These are phyloP conservation scores for Gracilinanus agilis DNA, from an alignment of 2,113 vertebrate species.

Conservation along the genomic window DNA sequence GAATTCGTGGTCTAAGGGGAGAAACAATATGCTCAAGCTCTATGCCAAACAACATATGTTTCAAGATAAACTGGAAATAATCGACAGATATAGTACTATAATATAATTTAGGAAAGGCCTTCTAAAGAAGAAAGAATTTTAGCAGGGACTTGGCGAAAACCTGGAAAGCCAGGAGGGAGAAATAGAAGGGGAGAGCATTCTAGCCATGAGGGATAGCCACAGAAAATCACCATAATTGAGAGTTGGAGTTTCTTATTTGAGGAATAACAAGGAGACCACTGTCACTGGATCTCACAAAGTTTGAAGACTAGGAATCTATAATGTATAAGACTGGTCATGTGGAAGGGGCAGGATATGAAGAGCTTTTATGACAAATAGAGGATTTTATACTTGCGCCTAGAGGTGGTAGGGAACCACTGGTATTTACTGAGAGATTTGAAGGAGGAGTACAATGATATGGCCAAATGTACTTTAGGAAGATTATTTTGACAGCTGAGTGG, in stretches of 20 bases:
- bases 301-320: neutral
- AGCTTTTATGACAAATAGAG: neutral
- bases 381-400: neutral
- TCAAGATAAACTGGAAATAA: too few relatives aligned
- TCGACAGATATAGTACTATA: too few relatives aligned
- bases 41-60: too few relatives aligned
- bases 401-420: neutral
- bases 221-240: neutral
- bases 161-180: neutral
- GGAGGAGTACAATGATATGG: neutral
- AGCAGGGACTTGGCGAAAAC: neutral
- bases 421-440: neutral
- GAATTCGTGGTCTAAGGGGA: too few relatives aligned
- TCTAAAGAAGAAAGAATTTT: neutral
- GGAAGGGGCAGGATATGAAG: neutral
- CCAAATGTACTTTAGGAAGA: neutral
- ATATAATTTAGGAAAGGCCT: too few relatives aligned
- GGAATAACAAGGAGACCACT: neutral
- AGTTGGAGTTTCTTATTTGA: neutral
- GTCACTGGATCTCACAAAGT: neutral
- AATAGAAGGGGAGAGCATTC: neutral
- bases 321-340: neutral
- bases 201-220: neutral
- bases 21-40: too few relatives aligned
- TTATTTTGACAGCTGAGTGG: neutral